A percentile compares a stretch with the other conserved stretches of the same genome.
phyloP scores from a whole-genome alignment of 2,888 invertebrate species.

The Agrochola litura region DNA sequence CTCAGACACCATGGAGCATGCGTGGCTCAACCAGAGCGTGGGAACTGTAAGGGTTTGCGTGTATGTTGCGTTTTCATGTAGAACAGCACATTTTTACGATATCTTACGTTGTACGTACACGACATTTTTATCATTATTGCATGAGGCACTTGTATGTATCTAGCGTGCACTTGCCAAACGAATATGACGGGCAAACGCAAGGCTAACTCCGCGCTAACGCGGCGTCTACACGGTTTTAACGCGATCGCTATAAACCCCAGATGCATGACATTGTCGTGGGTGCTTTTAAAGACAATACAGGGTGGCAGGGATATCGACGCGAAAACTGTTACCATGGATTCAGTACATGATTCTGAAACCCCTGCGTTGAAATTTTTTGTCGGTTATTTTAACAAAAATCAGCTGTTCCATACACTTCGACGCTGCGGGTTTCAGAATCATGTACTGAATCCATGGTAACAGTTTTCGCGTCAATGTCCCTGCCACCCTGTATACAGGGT shows the following conservation, averaged over 20 bases:
- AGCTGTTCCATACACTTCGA: too few relatives aligned
- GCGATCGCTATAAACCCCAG: too few relatives aligned
- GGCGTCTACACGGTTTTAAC: not conserved
- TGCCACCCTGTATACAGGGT: too few relatives aligned
- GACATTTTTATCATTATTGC: conserved; percentile 9
- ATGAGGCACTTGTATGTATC: not conserved
- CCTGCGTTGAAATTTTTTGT: too few relatives aligned
- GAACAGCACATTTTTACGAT: conserved; percentile 24
- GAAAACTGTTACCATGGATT: too few relatives aligned
- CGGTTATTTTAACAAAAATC: too few relatives aligned
- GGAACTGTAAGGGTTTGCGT: conserved; percentile 47
- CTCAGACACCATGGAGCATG: conserved; percentile 46
- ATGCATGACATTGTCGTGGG: not conserved
- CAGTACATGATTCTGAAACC: too few relatives aligned
- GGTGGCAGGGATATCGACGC: too few relatives aligned
- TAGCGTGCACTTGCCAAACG: not conserved
- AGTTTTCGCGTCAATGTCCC: too few relatives aligned
- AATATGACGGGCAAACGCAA: not conserved
- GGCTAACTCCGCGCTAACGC: not conserved
- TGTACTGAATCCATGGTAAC: too few relatives aligned
- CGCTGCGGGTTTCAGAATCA: too few relatives aligned
- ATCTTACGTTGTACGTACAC: not conserved
- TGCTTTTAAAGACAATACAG: not conserved
- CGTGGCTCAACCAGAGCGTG: conserved; percentile 65
- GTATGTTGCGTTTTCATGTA: conserved; percentile 42